A percentile compares a stretch with the other conserved stretches of the same genome.
Conservation (phyloP, 2,113 vertebrate genomes). For the Dromaius novaehollandiae region DNA sequence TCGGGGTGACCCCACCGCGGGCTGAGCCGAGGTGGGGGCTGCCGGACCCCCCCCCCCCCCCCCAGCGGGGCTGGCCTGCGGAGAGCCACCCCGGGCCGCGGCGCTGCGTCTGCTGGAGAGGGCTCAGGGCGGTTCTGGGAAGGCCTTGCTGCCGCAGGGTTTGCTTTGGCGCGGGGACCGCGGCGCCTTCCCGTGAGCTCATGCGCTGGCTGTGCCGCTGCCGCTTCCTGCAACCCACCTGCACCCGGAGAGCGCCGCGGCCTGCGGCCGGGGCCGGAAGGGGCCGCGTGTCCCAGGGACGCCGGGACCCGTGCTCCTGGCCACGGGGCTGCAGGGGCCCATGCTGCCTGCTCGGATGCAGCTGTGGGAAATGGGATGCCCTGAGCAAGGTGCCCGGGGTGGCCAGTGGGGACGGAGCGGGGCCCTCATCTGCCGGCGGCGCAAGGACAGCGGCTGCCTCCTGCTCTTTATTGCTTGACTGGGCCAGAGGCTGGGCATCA, state of each 20-base stretch:
- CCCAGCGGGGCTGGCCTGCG: accelerated
- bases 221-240: slow-evolving; percentile 32
- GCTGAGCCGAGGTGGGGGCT: not conserved
- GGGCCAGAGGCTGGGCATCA: not conserved
- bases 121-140: not conserved
- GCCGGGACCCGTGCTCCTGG: too few species aligned
- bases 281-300: too few species aligned
- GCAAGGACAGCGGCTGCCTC: too few species aligned
- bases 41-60: not conserved
- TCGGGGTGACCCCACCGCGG: accelerated
- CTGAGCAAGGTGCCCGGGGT: not conserved
- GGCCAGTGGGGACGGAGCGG: not conserved
- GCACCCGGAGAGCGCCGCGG: not conserved
- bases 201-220: not conserved
- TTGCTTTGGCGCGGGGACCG: slow-evolving; percentile 31
- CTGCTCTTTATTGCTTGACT: slow-evolving; percentile 7
- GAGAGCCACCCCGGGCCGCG: not conserved
- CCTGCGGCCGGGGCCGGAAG: not conserved
- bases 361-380: not conserved
- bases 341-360: too few species aligned
- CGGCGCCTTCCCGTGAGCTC: slow-evolving; percentile 29
- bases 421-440: not conserved
- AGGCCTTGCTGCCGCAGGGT: not conserved
- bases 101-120: not conserved
- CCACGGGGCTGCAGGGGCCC: not conserved